These are phyloP conservation scores for Lepetodrilus schrolli DNA, from an alignment of 2,888 invertebrate species.

Conservation along the genomic window DNA sequence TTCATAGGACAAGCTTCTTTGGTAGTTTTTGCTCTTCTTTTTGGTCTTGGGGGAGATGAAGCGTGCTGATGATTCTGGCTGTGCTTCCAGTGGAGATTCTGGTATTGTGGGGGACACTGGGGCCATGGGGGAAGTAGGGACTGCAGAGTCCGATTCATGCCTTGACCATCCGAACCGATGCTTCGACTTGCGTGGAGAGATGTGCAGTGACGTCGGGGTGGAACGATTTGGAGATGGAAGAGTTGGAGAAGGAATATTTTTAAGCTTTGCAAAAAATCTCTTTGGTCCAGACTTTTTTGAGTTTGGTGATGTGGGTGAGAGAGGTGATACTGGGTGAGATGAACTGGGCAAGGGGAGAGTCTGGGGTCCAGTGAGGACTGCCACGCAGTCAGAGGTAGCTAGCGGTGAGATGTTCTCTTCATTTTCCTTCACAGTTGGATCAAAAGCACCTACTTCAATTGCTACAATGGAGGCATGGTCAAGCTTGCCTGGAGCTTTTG, in stretches of 20 bases:
- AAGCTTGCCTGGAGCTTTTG: constrained; percentile 88
- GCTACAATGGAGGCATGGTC: constrained; percentile 92
- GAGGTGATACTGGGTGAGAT: not conserved
- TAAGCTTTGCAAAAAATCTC: constrained; percentile 64
- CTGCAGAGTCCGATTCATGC: constrained; percentile 36
- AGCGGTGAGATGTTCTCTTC: not conserved
- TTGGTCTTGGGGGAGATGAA: constrained; percentile 9
- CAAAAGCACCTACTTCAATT: constrained; percentile 80
- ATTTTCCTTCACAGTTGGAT: constrained; percentile 58
- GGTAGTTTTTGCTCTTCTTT: constrained; percentile 12
- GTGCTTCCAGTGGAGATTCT: constrained; percentile 41
- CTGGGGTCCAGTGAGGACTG: not conserved
- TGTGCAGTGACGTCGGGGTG: constrained; percentile 39
- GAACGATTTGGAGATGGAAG: constrained; percentile 27
- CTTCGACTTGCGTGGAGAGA: constrained; percentile 45
- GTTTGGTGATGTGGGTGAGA: constrained; percentile 34
- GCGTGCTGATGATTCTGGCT: constrained; percentile 15
- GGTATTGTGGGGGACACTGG: constrained; percentile 47
- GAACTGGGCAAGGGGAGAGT: constrained; percentile 12
- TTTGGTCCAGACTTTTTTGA: constrained; percentile 61
- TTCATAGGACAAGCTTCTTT: constrained; percentile 35
- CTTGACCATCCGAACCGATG: constrained; percentile 32
- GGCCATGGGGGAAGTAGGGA: constrained; percentile 31
- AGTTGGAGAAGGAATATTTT: constrained; percentile 50
- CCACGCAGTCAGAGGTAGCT: not conserved